These are phyloP conservation scores for Neodiprion virginianus DNA, from an alignment of 1,140 invertebrate species.

Conservation along the genomic window DNA sequence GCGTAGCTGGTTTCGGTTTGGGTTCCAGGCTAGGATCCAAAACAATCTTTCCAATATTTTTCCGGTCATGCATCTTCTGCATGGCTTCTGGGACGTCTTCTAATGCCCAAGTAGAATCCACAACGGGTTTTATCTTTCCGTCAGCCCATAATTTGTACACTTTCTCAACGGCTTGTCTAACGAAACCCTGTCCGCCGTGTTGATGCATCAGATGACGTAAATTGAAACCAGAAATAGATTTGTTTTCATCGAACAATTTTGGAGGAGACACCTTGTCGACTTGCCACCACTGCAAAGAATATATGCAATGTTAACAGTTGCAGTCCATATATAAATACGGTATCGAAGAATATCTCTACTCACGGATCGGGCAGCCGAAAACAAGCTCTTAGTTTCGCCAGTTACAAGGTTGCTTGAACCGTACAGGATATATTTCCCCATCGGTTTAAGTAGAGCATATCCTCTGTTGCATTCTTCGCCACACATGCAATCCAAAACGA, in stretches of 20 bases:
- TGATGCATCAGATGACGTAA: slow-evolving; percentile 84
- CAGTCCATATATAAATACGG: slow-evolving; percentile 15
- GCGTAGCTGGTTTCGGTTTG: slow-evolving; percentile 78
- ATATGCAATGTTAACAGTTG: background rate
- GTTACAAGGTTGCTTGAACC: slow-evolving; percentile 86
- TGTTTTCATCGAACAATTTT: slow-evolving; percentile 90
- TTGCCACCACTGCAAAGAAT: slow-evolving; percentile 82
- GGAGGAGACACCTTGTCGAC: slow-evolving; percentile 88
- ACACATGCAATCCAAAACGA: slow-evolving; percentile 87
- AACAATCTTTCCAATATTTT: slow-evolving; percentile 89
- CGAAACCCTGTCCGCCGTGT: slow-evolving; percentile 75
- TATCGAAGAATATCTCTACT: slow-evolving; percentile 53
- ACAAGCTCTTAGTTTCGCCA: slow-evolving; percentile 88
- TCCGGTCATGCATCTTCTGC: slow-evolving; percentile 91
- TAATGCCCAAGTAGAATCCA: slow-evolving; percentile 86
- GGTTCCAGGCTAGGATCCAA: slow-evolving; percentile 81
- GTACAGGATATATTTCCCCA: slow-evolving; percentile 90
- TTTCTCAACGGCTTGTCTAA: slow-evolving; percentile 72
- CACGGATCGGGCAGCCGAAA: slow-evolving; percentile 85
- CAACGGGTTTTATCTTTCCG: slow-evolving; percentile 79
- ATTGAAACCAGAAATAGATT: slow-evolving; percentile 82
- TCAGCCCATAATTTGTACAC: slow-evolving; percentile 79
- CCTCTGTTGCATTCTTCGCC: slow-evolving; percentile 89
- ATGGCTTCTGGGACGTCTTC: slow-evolving; percentile 89
- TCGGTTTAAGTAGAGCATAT: slow-evolving; percentile 83